These are phyloP conservation scores for Antedon mediterranea DNA, from an alignment of 53 echinoderm and acorn worm species.

Conservation along the genomic window DNA sequence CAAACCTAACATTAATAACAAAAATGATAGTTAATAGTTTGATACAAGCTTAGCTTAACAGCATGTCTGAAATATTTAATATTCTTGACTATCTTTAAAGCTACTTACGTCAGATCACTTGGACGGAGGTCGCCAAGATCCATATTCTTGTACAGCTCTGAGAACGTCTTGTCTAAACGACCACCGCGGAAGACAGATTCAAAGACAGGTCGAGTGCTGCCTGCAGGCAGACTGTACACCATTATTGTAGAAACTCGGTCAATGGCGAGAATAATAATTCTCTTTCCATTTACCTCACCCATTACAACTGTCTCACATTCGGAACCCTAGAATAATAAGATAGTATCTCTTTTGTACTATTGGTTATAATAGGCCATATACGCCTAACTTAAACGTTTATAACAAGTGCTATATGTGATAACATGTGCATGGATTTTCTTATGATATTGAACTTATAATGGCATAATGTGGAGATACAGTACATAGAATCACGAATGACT, in stretches of 20 bases:
- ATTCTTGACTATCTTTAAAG: background rate
- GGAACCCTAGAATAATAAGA: constrained; percentile 35
- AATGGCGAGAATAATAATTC: constrained; percentile 48
- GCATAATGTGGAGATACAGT: no score
- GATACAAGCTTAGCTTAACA: no score
- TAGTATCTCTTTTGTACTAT: background rate
- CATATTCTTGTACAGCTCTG: constrained; percentile 29
- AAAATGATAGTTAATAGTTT: no score
- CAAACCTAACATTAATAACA: background rate
- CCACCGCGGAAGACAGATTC: constrained; percentile 67
- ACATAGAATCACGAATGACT: no score
- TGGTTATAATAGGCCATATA: no score
- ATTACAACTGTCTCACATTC: constrained; percentile 58
- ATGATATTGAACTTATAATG: no score
- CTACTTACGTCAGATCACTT: constrained; percentile 55
- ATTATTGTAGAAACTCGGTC: constrained; percentile 51
- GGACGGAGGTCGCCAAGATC: constrained; percentile 57
- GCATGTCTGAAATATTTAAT: no score
- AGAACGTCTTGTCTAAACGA: constrained; percentile 27
- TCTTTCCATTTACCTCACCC: constrained; percentile 36
- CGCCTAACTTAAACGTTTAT: no score
- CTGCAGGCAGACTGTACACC: constrained; percentile 33
- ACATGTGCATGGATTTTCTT: no score
- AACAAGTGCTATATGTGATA: no score
- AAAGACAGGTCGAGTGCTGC: constrained; percentile 23